Conservation (phyloP, 2,797 vertebrate genomes). For the Myripristis murdjan region DNA sequence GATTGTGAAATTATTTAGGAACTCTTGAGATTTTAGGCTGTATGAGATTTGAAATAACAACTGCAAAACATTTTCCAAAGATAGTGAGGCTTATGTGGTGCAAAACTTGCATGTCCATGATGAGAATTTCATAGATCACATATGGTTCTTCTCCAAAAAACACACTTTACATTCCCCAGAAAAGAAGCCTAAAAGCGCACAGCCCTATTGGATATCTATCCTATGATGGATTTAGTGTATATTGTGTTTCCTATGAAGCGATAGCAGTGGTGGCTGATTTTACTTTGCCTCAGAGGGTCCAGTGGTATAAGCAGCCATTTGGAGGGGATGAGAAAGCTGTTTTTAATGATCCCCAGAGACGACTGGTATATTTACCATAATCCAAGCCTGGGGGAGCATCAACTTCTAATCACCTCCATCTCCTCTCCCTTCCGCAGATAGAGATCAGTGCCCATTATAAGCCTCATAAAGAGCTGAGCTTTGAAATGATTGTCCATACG, state of each 20-base stretch:
- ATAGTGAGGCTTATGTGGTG: no score
- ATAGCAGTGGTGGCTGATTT: conserved; percentile 33
- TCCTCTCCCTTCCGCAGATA: conserved; percentile 74
- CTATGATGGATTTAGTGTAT: conserved; percentile 2
- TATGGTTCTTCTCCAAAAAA: neutral
- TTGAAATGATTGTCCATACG: conserved; percentile 65
- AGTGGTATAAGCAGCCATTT: conserved; percentile 65
- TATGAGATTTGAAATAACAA: no score
- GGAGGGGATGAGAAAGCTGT: conserved; percentile 66
- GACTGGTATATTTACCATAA: conserved; percentile 81
- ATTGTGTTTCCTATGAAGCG: conserved; percentile 31
- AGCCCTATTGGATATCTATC: conserved; percentile 10
- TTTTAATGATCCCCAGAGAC: conserved; percentile 78
- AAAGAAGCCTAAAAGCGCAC: conserved; percentile 1
- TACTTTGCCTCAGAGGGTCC: conserved; percentile 62
- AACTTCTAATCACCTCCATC: conserved; percentile 82
- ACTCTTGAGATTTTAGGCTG: neutral
- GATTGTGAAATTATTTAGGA: neutral
- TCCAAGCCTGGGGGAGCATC: conserved; percentile 79
- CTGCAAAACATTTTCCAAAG: neutral
- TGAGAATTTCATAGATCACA: neutral
- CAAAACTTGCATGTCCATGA: neutral
- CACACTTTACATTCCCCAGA: neutral
- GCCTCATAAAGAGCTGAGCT: conserved; percentile 70
- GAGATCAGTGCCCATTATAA: conserved; percentile 77